These are phyloP conservation scores for Procavia capensis DNA, from an alignment of 2,113 vertebrate species.

Conservation along the genomic window DNA sequence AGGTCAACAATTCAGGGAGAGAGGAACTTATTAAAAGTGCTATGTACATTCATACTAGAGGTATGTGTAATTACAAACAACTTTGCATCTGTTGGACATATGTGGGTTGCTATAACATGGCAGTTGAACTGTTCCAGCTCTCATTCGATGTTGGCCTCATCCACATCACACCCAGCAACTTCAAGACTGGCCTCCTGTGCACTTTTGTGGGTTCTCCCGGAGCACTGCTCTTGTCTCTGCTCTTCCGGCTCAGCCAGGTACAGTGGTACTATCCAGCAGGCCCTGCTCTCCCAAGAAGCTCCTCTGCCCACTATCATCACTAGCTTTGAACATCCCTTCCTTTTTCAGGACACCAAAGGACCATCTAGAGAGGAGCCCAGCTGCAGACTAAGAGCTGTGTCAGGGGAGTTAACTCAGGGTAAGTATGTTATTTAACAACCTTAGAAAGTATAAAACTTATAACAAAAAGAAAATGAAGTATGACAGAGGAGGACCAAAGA, in stretches of 20 bases:
- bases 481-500: not conserved
- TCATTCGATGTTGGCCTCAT: conserved; percentile 74
- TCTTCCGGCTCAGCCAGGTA: conserved; percentile 87
- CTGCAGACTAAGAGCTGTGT: not conserved
- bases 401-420: conserved; percentile 78
- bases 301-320: rapidly evolving
- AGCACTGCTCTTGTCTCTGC: conserved; percentile 84
- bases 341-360: conserved; percentile 27
- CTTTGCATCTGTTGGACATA: rapidly evolving
- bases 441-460: too few species aligned
- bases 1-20: not conserved
- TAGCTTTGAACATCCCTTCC: not conserved
- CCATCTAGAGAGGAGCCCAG: not conserved
- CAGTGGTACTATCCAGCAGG: not conserved
- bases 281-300: not conserved
- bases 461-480: not conserved
- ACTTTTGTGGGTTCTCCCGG: conserved; percentile 82
- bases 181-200: conserved; percentile 83
- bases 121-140: conserved; percentile 73
- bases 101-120: rapidly evolving
- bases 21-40: too few species aligned
- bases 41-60: rapidly evolving
- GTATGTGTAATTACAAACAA: not conserved
- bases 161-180: conserved; percentile 74
- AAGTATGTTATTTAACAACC: not conserved